Conservation (phyloP, 2,888 invertebrate species). For the Ormia ochracea region DNA sequence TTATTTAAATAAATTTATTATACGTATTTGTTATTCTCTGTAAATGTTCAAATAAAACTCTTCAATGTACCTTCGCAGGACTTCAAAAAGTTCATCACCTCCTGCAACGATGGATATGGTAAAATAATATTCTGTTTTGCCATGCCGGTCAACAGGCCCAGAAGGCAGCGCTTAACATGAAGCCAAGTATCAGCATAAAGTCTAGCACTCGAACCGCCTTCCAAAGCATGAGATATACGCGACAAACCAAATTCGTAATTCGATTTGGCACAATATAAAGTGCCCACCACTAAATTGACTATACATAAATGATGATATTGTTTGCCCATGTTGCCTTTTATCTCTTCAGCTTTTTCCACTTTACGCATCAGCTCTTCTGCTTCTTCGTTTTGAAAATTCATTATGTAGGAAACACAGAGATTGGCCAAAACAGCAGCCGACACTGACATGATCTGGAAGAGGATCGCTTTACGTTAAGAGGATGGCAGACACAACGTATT, state of each 20-base stretch:
- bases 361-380: conserved; percentile 99
- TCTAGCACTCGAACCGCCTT: conserved; percentile 79
- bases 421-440: conserved; percentile 99
- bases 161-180: conserved; percentile 96
- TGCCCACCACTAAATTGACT: conserved; percentile 98
- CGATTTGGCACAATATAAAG: conserved; percentile 98
- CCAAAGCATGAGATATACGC: conserved; percentile 94
- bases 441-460: conserved; percentile 91
- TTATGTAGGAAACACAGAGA: conserved; percentile 98
- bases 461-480: too few species aligned
- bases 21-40: too few species aligned
- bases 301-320: conserved; percentile 98
- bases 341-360: conserved; percentile 98
- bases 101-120: conserved; percentile 87
- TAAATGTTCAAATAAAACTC: too few species aligned
- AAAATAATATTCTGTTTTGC: conserved; percentile 90
- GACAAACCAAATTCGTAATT: conserved; percentile 99
- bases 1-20: too few species aligned
- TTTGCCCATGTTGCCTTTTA: conserved; percentile 89
- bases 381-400: conserved; percentile 99
- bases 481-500: too few species aligned
- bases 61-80: conserved; percentile 85
- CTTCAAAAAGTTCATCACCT: conserved; percentile 89
- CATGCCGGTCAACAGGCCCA: conserved; percentile 90
- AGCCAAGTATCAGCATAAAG: conserved; percentile 99